Evolutionary conservation across 2,113 vertebrate genomes (phyloP), one percentile per base, ranked within the genome.

Genomic region (Catharus bicknelli): DNA sequence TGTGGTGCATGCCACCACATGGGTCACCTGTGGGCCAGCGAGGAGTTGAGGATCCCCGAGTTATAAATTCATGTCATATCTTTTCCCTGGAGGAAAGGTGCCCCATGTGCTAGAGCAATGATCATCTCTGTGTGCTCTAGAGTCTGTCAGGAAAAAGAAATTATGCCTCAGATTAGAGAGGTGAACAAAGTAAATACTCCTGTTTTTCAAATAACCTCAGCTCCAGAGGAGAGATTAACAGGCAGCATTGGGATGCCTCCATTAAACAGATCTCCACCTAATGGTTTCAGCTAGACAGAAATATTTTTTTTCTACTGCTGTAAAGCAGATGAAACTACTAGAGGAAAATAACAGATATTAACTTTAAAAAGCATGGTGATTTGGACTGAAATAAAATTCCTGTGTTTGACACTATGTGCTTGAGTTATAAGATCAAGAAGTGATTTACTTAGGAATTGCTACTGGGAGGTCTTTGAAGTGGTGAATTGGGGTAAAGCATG

Each of bases 11-110:
- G 2, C n/a, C 45, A 34, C 45, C 2, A 1, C 30, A 26, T 29
- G 0, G 0, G 64, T 69, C 4, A 1, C 26, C 47, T 5, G 0
- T 16, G 51, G 30, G n/a, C n/a, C 61, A 27, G 42, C 0, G 0
- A 70, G 67, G 48, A 54, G 29, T 7, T 47, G 62, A 82, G 53
- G 48, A 63, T 13, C 8, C 20, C 16, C 34, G 29, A 1, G 1
- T 45, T 45, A 79, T 5, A 79, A 94, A 80, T 16, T n/a, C 3
- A 0, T 26, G 26, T 47, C 0, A 1, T 45, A 5, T 22, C 55
- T 73, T 45, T 76, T 32, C 69, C 43, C 42, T 83, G 55, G 36
- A 84, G 54, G n/a, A n/a, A 61, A 76, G 81, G 13, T 59, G 68
- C 40, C 54, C 4, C 3, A 23, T 29, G 54, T 29, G 26, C 17